Conservation (phyloP, 2,888 invertebrate genomes). For the Dryomyza anilis region DNA sequence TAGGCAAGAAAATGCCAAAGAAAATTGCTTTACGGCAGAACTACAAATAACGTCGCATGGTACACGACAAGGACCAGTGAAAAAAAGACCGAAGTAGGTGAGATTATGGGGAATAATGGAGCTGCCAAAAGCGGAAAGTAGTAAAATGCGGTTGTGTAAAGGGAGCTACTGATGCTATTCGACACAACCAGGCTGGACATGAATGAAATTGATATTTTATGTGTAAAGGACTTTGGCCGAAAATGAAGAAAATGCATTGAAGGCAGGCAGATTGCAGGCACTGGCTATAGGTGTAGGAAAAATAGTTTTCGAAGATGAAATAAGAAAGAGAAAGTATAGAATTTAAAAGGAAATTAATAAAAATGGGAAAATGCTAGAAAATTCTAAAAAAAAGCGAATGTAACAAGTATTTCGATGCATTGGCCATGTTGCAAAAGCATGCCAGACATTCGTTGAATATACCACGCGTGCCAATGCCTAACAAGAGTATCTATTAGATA, state of each 20-base stretch:
- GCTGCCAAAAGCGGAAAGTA: background rate
- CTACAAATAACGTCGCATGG: no score
- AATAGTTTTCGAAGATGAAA: background rate
- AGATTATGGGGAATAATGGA: background rate
- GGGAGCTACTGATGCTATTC: no score
- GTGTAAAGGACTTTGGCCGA: no score
- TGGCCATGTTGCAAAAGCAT: background rate
- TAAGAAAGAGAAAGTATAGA: background rate
- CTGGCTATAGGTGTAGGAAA: background rate
- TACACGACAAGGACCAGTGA: no score
- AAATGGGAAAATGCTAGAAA: no score
- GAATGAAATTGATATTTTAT: no score
- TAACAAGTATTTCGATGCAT: no score
- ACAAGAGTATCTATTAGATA: slow-evolving; percentile 10
- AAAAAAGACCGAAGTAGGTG: background rate
- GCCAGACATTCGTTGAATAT: background rate
- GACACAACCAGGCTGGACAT: no score
- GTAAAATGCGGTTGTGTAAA: background rate
- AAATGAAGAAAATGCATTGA: background rate
- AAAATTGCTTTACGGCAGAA: no score
- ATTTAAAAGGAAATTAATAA: background rate
- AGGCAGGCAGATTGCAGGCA: background rate
- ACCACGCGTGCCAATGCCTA: background rate
- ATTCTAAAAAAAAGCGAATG: no score
- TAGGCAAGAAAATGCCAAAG: no score